Base-by-base conservation (phyloP, 2,888 invertebrate species). In the Alsophila aescularia region DNA sequence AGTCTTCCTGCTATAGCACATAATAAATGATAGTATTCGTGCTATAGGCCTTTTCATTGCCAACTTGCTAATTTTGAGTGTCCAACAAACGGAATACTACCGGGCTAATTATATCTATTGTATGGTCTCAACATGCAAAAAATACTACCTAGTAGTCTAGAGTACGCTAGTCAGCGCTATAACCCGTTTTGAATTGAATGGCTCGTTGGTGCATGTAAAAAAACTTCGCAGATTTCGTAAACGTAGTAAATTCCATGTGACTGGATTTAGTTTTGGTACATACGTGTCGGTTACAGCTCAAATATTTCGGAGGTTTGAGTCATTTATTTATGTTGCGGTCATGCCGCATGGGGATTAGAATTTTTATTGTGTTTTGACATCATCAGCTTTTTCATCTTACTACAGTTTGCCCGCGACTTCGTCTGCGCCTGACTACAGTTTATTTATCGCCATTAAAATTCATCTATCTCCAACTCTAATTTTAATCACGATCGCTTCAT, bases 191-290 rank as follows among this genome's bases (percentile, higher is more conserved):
- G 7, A 53, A 48, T 43, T 53, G 53, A 53, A 53, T 47, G 53
- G 42, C 12, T 34, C 27, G 31, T 36, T 40, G 42, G 49, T 54
- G 54, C 39, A 44, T 35, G 31, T 32, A 49, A 54, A 54, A 54
- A 54, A 48, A 9, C n/a, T 5, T 6, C 9, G 27, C 29, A 34
- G 32, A 34, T 49, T 39, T 54, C 35, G 49, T 54, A 34, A 43
- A 29, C 48, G 54, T 54, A 54, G 54, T 54, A 54, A 48, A 53
- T 39, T 13, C 54, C 48, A 44, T 35, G 34, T 40, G 36, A 27
- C n/a, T 44, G 31, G 40, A 54, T 49, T 12, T 39, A 49, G 44
- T 49, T 49, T 54, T 47, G 47, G 42, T 31, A 48, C 42, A 10
- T 41, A 31, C 31, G 21, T 44, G 5, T n/a, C 13, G 8, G 24